These are phyloP conservation scores for Theocolax elegans DNA, from an alignment of 1,140 invertebrate species.

Conservation along the genomic window DNA sequence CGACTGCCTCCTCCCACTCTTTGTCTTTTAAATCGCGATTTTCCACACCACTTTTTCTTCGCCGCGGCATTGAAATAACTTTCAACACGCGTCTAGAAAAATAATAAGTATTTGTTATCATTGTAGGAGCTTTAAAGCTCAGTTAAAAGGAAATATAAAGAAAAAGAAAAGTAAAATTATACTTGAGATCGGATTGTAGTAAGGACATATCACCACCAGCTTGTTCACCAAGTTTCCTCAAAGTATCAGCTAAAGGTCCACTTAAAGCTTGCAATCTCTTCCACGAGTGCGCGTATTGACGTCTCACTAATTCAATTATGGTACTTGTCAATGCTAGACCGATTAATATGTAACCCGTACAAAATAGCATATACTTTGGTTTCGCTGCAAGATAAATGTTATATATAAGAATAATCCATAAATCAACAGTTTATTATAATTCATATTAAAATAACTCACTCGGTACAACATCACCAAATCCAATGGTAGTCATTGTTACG, in stretches of 20 bases:
- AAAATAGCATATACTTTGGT: conserved; percentile 88
- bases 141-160: conserved; percentile 5
- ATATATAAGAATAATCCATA: too few species aligned
- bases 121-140: conserved; percentile 1
- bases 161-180: conserved; percentile 47
- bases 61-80: conserved; percentile 60
- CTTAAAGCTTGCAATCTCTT: conserved; percentile 80
- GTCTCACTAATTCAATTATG: conserved; percentile 88
- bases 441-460: too few species aligned
- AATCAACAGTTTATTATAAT: too few species aligned
- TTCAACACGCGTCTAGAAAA: conserved; percentile 55
- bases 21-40: conserved; percentile 56
- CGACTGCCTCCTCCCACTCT: conserved; percentile 77
- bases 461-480: conserved; percentile 91
- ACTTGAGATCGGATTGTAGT: conserved; percentile 75
- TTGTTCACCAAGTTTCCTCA: conserved; percentile 79
- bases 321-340: conserved; percentile 94
- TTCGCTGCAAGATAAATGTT: conserved; percentile 72
- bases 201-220: conserved; percentile 77
- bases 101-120: not conserved
- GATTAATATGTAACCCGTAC: conserved; percentile 92
- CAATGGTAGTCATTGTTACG: conserved; percentile 94
- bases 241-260: conserved; percentile 81
- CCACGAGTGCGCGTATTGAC: conserved; percentile 89
- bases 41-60: conserved; percentile 50